These are phyloP conservation scores for Cyanocitta stelleri DNA, from an alignment of 2,113 vertebrate species.

Conservation along the genomic window DNA sequence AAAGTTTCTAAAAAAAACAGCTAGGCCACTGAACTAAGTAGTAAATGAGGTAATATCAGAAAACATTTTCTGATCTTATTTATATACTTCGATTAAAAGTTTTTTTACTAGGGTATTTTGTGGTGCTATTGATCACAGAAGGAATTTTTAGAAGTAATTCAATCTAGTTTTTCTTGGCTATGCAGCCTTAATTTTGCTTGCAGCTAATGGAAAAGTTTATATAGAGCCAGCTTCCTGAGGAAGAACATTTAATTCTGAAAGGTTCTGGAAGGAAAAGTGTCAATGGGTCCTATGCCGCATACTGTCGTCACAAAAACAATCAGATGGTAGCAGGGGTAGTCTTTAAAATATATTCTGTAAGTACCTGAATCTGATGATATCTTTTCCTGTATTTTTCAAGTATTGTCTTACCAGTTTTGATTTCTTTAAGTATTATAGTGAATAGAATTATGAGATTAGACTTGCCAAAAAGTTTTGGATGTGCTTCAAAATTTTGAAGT, in stretches of 20 bases:
- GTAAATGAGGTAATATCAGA: background rate
- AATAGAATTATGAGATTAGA: background rate
- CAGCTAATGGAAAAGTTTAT: background rate
- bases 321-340: background rate
- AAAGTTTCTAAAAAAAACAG: background rate
- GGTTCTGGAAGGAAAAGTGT: background rate
- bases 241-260: background rate
- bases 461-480: background rate
- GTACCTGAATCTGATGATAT: background rate
- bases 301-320: background rate
- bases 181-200: background rate
- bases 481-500: background rate
- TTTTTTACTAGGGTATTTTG: background rate
- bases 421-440: background rate
- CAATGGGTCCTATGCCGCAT: background rate
- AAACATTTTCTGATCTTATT: background rate
- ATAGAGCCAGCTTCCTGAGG: background rate
- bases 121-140: background rate
- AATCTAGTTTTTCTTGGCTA: background rate
- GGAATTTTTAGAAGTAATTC: background rate
- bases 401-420: background rate
- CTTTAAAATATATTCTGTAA: background rate
- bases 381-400: background rate
- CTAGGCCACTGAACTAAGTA: background rate
- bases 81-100: background rate